Base-by-base conservation (phyloP, 2,888 invertebrate genomes). In the Aphelenchoides bicaudatus region DNA sequence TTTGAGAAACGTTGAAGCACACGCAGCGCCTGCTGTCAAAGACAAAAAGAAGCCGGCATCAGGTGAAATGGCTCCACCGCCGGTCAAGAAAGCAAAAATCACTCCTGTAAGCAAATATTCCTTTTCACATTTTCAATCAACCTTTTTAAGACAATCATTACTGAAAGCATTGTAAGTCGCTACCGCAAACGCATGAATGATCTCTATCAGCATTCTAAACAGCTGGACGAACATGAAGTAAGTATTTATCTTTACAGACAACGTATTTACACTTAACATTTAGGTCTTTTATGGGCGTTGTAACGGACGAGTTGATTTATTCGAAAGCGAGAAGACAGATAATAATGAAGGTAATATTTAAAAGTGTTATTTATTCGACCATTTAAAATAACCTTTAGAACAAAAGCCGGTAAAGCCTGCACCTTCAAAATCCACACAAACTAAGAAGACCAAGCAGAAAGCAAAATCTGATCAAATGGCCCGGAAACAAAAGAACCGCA, bases 251-350 rank as follows among this genome's bases (percentile, higher is more conserved):
- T 4, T 5, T 28, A 13, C 6, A 28, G 43, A 6, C 43, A n/a
- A n/a, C 43, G 5, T 16, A n/a, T 16, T 6, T n/a, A 8, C 6
- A n/a, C 23, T 62, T n/a, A 3, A 13, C 13, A 53, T 59, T 1
- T 28, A 63, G 55, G 48, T 63, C 3, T 63, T 63, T 53, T 63
- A 63, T 38, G 63, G 63, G 5, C 49, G 63, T 13, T 23, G 39
- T n/a, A 39, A 63, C 29, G 49, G 46, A 2, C 46, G 63, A 3
- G 28, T 46, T 30, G 59, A 59, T 28, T 43, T 63, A 13, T 63
- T 63, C 39, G 61, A 60, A 13, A 27, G 21, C 13, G 60, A 62
- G 30, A 3, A 29, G 6, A 49, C 38, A 21, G n/a, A n/a, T n/a
- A n/a, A n/a, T n/a, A n/a, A n/a, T n/a, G 49, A 27, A 2, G n/a